A percentile compares a stretch with the other conserved stretches of the same genome.
Evolutionary conservation across 2,888 invertebrate species (phyloP).

Genomic region (Coremacera marginata): DNA sequence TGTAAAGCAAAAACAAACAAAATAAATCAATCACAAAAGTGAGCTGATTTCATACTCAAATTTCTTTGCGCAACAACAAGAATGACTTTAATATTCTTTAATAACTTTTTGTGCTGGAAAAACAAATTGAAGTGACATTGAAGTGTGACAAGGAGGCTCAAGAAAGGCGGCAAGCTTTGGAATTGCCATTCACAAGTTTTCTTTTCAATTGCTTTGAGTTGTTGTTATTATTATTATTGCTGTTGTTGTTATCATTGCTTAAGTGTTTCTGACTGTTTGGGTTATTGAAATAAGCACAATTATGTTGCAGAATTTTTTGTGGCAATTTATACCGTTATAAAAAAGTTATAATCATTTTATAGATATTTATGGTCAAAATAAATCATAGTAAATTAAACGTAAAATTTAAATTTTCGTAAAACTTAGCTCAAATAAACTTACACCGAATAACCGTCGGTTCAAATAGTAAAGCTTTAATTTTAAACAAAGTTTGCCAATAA

Average conservation of each 20-base stretch:
- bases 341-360: too few relatives aligned
- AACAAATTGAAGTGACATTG: too few relatives aligned
- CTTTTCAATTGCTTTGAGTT: too few relatives aligned
- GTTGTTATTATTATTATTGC: not conserved
- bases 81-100: not conserved
- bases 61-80: not conserved
- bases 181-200: too few relatives aligned
- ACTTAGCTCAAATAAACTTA: too few relatives aligned
- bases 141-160: too few relatives aligned
- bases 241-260: not conserved
- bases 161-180: too few relatives aligned
- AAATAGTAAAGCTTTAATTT: too few relatives aligned
- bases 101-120: not conserved
- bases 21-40: slow-evolving; percentile 49
- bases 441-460: too few relatives aligned
- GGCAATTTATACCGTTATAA: not conserved
- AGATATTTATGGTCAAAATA: not conserved
- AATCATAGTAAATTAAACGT: too few relatives aligned
- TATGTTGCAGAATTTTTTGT: not conserved
- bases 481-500: too few relatives aligned
- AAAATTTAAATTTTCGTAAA: too few relatives aligned
- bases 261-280: not conserved
- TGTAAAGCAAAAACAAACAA: slow-evolving; percentile 21
- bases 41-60: slow-evolving; percentile 45
- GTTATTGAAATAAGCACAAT: slow-evolving; percentile 2